A percentile compares a stretch with the other conserved stretches of the same genome.
These are phyloP conservation scores for Elachura formosa DNA, from an alignment of 2,113 vertebrate genomes.

Conservation along the genomic window DNA sequence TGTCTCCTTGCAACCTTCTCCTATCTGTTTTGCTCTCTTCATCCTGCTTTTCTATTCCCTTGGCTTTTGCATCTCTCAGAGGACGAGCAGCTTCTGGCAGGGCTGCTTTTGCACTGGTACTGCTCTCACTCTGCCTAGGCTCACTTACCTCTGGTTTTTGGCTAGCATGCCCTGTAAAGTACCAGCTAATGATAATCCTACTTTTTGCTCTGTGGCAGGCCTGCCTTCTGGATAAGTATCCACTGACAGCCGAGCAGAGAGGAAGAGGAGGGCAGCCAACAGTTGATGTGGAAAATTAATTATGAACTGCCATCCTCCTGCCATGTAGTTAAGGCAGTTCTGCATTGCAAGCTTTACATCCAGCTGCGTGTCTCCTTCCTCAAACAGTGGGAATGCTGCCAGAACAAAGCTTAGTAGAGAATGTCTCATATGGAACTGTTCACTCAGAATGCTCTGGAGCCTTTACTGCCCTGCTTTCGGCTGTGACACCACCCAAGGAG, in stretches of 20 bases:
- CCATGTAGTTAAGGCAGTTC: not conserved
- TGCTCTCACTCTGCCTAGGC: not conserved
- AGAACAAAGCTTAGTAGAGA: not conserved
- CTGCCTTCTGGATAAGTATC: not conserved
- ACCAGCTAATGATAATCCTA: not conserved
- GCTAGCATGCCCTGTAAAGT: not conserved
- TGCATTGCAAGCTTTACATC: constrained; percentile 3
- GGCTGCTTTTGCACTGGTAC: not conserved
- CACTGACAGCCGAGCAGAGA: not conserved
- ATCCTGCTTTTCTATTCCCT: not conserved
- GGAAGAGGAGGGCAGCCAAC: constrained; percentile 1
- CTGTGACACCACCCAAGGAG: not conserved
- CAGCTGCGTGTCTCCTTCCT: not conserved
- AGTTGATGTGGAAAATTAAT: constrained; percentile 42
- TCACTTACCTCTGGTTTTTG: not conserved
- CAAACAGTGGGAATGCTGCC: not conserved
- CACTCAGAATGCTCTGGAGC: not conserved
- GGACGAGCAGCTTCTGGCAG: not conserved
- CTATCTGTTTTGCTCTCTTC: not conserved
- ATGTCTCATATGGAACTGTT: not conserved
- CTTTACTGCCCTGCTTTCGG: not conserved
- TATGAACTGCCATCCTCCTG: not conserved
- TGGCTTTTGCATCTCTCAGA: not conserved
- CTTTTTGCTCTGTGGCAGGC: not conserved
- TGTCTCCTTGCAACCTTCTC: not conserved